These are phyloP conservation scores for Bubo scandiacus DNA, from an alignment of 2,113 vertebrate genomes.

Conservation along the genomic window DNA sequence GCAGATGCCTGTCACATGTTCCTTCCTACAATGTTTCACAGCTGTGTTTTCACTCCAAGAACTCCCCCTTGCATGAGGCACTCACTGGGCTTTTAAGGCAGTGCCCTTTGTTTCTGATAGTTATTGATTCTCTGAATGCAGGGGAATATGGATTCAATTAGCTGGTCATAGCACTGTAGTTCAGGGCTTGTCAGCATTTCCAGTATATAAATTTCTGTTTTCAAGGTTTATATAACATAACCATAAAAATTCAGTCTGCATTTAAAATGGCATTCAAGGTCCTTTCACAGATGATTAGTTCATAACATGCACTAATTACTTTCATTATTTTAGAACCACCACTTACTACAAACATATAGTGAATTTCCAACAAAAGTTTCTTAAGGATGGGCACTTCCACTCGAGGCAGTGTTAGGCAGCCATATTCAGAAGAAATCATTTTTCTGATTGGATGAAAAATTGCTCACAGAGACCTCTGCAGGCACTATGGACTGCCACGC, in stretches of 20 bases:
- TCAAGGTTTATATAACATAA: constrained; percentile 6
- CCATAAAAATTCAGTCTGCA: background rate
- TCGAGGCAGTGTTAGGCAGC: background rate
- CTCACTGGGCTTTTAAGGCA: background rate
- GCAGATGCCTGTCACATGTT: background rate
- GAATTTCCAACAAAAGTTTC: background rate
- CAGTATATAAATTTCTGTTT: constrained; percentile 8
- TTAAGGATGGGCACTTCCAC: background rate
- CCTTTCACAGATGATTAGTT: constrained; percentile 6
- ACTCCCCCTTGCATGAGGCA: background rate
- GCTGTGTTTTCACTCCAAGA: background rate
- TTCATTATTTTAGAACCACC: background rate
- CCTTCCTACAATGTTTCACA: background rate
- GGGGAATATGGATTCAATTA: constrained; percentile 51
- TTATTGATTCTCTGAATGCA: constrained; percentile 48
- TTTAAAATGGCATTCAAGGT: background rate
- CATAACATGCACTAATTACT: background rate
- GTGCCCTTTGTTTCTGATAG: constrained; percentile 18
- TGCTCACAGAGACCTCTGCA: background rate
- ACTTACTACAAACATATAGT: background rate
- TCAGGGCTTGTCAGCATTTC: constrained; percentile 26
- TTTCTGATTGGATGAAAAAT: background rate
- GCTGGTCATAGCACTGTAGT: constrained; percentile 5
- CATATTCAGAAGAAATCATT: background rate
- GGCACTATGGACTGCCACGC: background rate